These are phyloP conservation scores for Ectemnius continuus DNA, from an alignment of 2,888 invertebrate genomes.

Conservation along the genomic window DNA sequence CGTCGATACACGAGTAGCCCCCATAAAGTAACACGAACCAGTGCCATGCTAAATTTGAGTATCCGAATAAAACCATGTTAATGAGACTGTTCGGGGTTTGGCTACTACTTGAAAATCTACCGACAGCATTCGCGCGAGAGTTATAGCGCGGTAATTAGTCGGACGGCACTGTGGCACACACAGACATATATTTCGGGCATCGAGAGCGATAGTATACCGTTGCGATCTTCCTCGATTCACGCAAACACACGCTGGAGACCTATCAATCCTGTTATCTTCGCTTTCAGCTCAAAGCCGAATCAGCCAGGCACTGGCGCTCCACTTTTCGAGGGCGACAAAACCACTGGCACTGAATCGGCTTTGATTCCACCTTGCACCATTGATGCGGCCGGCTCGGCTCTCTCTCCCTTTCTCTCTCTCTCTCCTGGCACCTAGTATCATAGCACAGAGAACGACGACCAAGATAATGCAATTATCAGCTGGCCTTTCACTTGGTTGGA, in stretches of 20 bases:
- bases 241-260: neutral
- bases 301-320: too few relatives aligned
- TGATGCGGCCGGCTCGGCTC: too few relatives aligned
- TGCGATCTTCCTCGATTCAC: neutral
- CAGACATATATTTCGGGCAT: neutral
- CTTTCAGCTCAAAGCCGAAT: neutral
- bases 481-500: too few relatives aligned
- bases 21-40: neutral
- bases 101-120: slow-evolving; percentile 9
- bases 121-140: neutral
- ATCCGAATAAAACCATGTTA: neutral
- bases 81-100: neutral
- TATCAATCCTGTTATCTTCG: neutral
- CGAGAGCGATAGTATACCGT: neutral
- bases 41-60: neutral
- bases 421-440: too few relatives aligned
- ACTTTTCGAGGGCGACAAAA: too few relatives aligned
- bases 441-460: too few relatives aligned
- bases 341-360: too few relatives aligned
- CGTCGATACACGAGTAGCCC: neutral
- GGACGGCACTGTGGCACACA: neutral
- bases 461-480: too few relatives aligned
- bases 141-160: neutral
- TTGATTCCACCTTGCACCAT: too few relatives aligned
- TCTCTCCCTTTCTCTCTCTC: too few relatives aligned